Evolutionary conservation across 2,888 invertebrate genomes (phyloP), one percentile per base, ranked within the genome.

Genomic region (Hydropsyche betteni): DNA sequence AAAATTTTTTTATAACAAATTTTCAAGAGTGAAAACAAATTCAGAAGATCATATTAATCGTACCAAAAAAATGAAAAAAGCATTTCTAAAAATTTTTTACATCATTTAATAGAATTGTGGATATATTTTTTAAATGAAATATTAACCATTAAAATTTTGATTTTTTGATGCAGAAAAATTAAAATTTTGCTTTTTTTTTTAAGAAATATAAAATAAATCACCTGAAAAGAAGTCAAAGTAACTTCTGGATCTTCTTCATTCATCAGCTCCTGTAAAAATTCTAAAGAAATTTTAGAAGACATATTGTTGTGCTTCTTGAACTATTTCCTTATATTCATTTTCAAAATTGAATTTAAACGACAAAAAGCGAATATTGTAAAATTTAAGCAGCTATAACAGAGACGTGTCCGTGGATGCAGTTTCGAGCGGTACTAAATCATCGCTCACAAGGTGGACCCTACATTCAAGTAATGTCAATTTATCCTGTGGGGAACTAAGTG

Each of bases 221-320:
- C 90, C 87, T 90, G 86, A 82, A 87, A 89, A 38, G 87, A 83
- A 75, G 86, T 85, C 80, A 90, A 86, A 68, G 84, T 83, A 69
- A 90, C 89, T 81, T 88, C 88, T 71, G 89, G 89, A 80, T 89
- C 87, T 58, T 89, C 87, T 52, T 86, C 86, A 79, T 85, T 86
- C 75, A 90, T 85, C 61, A 90, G 83, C 12, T 87, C 84, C 81
- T 87, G 88, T 79, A 90, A 84, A 79, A 89, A 86, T 75, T 88
- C 87, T 77, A 90, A 82, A n/a, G 87, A 87, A 71, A 90, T 83
- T 78, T 83, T 78, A 8, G 69, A 74, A 16, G 74, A 75, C 75
- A 78, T 76, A 34, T 70, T 77, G 14, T 34, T 52, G 36, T 34
- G 38, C 53, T 53, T 50, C 68, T 71, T 36, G 33, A 75, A 68